phyloP scores from a whole-genome alignment of 64 coral and sea anemone genomes.

The Porites australiensis region DNA sequence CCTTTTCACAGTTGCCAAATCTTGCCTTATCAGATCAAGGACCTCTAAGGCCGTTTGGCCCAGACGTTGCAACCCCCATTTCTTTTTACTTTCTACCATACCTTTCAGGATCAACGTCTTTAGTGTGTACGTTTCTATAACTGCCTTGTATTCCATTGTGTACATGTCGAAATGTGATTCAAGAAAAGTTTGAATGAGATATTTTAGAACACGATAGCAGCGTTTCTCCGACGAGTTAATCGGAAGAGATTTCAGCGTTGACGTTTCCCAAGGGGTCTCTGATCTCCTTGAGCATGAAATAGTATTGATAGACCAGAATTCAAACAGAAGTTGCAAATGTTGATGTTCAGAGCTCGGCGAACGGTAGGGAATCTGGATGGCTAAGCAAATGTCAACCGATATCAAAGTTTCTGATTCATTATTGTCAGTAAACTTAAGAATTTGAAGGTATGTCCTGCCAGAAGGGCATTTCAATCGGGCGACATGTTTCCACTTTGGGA shows the following conservation, averaged over 20 bases:
- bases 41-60: constrained; percentile 34
- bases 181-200: constrained; percentile 59
- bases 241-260: background rate
- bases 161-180: constrained; percentile 54
- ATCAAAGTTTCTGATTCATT: constrained; percentile 50
- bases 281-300: constrained; percentile 56
- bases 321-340: constrained; percentile 60
- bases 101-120: constrained; percentile 69
- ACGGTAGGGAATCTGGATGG: constrained; percentile 48
- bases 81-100: constrained; percentile 27
- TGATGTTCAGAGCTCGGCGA: background rate
- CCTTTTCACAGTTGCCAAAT: constrained; percentile 3
- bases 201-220: constrained; percentile 58
- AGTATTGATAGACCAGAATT: constrained; percentile 57
- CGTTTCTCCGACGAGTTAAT: constrained; percentile 23
- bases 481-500: constrained; percentile 46
- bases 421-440: constrained; percentile 28
- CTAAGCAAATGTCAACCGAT: constrained; percentile 66
- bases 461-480: constrained; percentile 32
- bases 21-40: constrained; percentile 53
- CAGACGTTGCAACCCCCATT: constrained; percentile 38
- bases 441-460: constrained; percentile 43
- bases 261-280: background rate
- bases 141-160: constrained; percentile 60
- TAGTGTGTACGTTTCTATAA: constrained; percentile 60